Conservation (phyloP, 2,113 vertebrate species). For the Spea multiplicata region DNA sequence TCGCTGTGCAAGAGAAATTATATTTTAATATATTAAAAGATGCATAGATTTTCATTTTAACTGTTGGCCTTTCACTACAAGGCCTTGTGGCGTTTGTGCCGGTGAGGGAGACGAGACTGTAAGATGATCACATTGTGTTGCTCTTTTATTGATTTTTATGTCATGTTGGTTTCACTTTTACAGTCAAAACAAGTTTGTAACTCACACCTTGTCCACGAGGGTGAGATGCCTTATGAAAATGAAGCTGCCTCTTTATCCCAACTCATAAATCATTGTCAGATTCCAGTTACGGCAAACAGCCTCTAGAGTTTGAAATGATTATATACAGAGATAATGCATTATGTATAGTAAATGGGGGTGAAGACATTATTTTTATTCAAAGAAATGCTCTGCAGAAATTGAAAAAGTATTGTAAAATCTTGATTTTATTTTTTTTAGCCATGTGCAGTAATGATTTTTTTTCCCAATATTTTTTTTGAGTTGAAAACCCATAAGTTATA, state of each 20-base stretch:
- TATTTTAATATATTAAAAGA: too few relatives aligned
- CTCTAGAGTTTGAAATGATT: constrained; percentile 74
- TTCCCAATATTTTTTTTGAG: too few relatives aligned
- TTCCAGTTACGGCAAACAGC: constrained; percentile 66
- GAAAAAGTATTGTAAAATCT: too few relatives aligned
- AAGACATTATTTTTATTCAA: constrained; percentile 49
- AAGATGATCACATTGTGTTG: constrained; percentile 65
- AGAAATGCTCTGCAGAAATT: background rate
- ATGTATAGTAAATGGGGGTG: constrained; percentile 69
- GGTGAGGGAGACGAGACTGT: constrained; percentile 56
- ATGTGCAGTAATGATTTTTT: too few relatives aligned
- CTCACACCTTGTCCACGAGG: constrained; percentile 70
- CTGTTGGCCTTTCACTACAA: background rate
- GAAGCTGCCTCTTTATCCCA: constrained; percentile 76
- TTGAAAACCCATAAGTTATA: too few relatives aligned
- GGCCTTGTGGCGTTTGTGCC: constrained; percentile 19
- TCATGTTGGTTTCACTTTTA: constrained; percentile 76
- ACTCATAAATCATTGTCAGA: constrained; percentile 81
- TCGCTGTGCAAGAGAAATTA: too few relatives aligned
- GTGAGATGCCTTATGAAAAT: constrained; percentile 75
- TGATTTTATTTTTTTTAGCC: too few relatives aligned
- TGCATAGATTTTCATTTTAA: background rate
- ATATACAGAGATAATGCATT: constrained; percentile 69
- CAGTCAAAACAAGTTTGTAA: constrained; percentile 77
- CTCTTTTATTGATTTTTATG: constrained; percentile 76